Base-by-base conservation (phyloP, 1,140 invertebrate species). In the Drosophila mauritiana region DNA sequence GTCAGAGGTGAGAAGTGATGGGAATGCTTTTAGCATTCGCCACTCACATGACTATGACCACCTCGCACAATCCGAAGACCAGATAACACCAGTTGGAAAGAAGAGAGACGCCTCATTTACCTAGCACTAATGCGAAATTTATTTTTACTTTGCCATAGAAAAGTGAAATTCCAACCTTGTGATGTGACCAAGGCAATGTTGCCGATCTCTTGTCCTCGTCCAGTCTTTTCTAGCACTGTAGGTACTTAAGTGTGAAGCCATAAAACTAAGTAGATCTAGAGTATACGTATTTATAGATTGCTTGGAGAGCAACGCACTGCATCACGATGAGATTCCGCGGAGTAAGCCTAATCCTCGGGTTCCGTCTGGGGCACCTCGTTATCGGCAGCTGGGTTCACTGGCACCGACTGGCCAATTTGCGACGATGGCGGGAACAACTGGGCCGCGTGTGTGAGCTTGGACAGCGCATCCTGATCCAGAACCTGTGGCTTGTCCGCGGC, bases 181-280 rank as follows among this genome's bases (percentile, higher is more conserved):
- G 67, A 82, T 77, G 57, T 59, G 72, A 78, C 63, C 56, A 85
- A 78, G 80, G 59, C 79, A 54, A 75, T 73, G 34, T 59, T 56
- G 63, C 55, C 62, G 48, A 36, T 58, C 20, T 62, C 72, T 49
- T 45, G 73, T 79, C 54, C 73, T 80, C 73, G 57, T 88, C 80
- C 80, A 88, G 84, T 89, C 84, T 88, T 89, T 55, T 88, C 80
- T 83, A 84, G 73, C 72, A 78, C 79, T 61, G 57, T 78, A 57
- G 74, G 72, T 83, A 75, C 80, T 67, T 54, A 52, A 57, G 54
- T 52, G 59, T 58, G 25, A 39, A 36, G 57, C 39, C 65, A 58
- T 75, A 57, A 56, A 70, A 70, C 68, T 70, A 70, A 57, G 64
- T 72, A 57, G 36, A 49, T 49, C 68, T 72, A 65, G 31, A 20